Evolutionary conservation across 1,140 invertebrate species (phyloP).

Genomic region (Tetramorium simillimum): DNA sequence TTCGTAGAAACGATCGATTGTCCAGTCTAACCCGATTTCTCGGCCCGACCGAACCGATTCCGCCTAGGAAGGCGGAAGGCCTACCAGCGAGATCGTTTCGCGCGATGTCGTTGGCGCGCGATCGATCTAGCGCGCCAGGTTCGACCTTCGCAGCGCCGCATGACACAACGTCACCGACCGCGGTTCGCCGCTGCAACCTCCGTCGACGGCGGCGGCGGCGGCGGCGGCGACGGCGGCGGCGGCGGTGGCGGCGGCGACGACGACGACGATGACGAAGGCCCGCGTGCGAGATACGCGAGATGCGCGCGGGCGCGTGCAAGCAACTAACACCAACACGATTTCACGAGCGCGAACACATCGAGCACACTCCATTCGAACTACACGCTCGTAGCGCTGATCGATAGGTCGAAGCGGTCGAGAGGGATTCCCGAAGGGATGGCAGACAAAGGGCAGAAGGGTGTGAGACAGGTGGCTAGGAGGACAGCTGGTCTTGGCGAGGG

Average conservation of each 20-base stretch:
- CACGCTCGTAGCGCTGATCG: conserved; percentile 39
- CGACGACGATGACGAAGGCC: conserved; percentile 13
- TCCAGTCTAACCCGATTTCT: conserved; percentile 51
- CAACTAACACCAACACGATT: not conserved
- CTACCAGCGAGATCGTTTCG: conserved; percentile 19
- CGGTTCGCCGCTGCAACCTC: conserved; percentile 17
- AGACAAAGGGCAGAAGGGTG: not conserved
- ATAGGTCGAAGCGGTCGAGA: conserved; percentile 50
- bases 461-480: not conserved
- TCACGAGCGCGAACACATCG: conserved; percentile 6
- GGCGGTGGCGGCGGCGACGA: not conserved
- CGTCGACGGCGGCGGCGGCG: not conserved
- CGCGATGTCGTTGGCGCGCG: conserved; percentile 28
- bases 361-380: not conserved
- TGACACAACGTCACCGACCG: conserved; percentile 50
- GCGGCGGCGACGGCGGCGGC: not conserved
- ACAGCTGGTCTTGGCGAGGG: not conserved
- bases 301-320: conserved; percentile 25
- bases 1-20: conserved; percentile 49
- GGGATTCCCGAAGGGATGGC: conserved; percentile 22
- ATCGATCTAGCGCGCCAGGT: conserved; percentile 48
- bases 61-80: not conserved
- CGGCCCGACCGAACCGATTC: not conserved
- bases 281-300: conserved; percentile 18
- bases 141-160: conserved; percentile 53